A percentile compares a stretch with the other conserved stretches of the same genome.
Conservation (phyloP, 92 coral and sea anemone genomes). For the Metridium senile region DNA sequence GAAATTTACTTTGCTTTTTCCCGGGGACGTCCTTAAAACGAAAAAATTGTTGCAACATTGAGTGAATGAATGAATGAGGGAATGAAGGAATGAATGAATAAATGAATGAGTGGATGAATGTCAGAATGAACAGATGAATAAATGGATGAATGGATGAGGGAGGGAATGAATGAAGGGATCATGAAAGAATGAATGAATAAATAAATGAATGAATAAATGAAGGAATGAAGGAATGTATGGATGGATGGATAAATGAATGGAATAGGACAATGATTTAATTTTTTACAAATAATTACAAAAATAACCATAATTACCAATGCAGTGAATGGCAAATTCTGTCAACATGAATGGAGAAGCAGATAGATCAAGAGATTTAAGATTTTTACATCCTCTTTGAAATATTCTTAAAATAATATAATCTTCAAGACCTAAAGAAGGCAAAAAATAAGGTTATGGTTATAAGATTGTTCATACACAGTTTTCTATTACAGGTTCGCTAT, state of each 20-base stretch:
- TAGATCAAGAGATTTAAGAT: slow-evolving; percentile 79
- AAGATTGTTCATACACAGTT: too few relatives aligned
- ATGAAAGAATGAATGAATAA: too few relatives aligned
- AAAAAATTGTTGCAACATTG: not conserved
- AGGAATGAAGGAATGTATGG: too few relatives aligned
- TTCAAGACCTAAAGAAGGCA: slow-evolving; percentile 70
- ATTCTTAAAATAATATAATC: slow-evolving; percentile 88
- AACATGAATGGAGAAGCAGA: slow-evolving; percentile 80
- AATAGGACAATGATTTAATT: too few relatives aligned
- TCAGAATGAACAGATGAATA: not conserved
- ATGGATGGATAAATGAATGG: not conserved
- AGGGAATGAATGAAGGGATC: too few relatives aligned
- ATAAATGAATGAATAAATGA: too few relatives aligned
- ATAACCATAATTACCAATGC: slow-evolving; percentile 65
- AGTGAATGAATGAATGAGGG: not conserved
- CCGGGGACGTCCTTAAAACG: too few relatives aligned
- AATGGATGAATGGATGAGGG: not conserved
- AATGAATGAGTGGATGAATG: not conserved
- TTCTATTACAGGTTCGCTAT: too few relatives aligned
- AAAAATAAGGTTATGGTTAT: not conserved
- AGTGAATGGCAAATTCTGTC: slow-evolving; percentile 83
- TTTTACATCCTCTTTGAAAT: slow-evolving; percentile 74
- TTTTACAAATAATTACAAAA: not conserved
- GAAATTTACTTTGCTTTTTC: too few relatives aligned
- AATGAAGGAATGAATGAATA: not conserved